Evolutionary conservation across 2,888 invertebrate species (phyloP), one percentile per base, ranked within the genome.

Genomic region (Meloe dianella): DNA sequence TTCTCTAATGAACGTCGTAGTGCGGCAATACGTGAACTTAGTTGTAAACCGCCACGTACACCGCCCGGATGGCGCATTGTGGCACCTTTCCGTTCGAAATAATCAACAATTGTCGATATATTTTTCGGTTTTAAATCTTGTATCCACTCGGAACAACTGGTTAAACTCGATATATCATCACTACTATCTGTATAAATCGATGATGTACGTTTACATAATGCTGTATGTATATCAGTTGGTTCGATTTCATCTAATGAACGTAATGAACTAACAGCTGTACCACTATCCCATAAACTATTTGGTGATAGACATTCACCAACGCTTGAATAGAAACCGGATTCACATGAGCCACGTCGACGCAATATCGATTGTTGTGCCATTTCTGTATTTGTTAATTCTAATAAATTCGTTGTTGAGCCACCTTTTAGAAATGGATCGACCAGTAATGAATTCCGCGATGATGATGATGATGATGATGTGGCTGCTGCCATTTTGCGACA

Each of bases 281-380:
- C 87, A 58, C 89, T 87, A 75, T 91, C 90, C 81, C 82, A 83
- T 51, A 84, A 70, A 67, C 82, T 82, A 64, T 77, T 83, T 0
- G 83, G 83, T 12, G 83, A 83, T 22, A 84, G 67, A 66, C 84
- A 84, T 73, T 84, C 84, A 78, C 93, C 93, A 71, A 93, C 92
- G 76, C 93, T 94, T 64, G 94, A 94, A 87, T 94, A 95, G 81
- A 95, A 95, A 22, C 95, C 95, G 74, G 93, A 93, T 82, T 95
- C 95, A 81, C 94, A 94, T 22, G 94, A 95, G 65, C 93, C 95
- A 57, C 94, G 88, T 20, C 94, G 85, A 35, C 90, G 86, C n/a
- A 90, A 83, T 17, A 73, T 65, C 8, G 73, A 67, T 0, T 74
- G 72, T 22, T 76, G 69, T 47, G 73, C 72, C 7, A 73, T 67